These are phyloP conservation scores for Oligia strigilis DNA, from an alignment of 2,888 invertebrate species.

Conservation along the genomic window DNA sequence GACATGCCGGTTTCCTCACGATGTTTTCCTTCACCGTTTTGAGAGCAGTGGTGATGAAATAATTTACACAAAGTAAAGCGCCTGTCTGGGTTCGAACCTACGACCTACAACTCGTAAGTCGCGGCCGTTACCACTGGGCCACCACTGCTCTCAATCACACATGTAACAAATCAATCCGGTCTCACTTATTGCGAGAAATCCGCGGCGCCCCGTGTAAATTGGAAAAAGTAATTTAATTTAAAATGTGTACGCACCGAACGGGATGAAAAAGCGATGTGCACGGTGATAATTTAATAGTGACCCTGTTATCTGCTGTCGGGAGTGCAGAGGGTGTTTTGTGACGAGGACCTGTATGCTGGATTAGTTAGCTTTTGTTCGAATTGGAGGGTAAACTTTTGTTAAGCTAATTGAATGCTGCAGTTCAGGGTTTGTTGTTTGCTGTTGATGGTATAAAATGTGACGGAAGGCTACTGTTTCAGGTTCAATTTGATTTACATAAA, in stretches of 20 bases:
- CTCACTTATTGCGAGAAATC: conserved; percentile 68
- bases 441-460: neutral
- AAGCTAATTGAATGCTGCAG: conserved; percentile 31
- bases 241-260: conserved; percentile 71
- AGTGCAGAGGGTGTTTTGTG: conserved; percentile 33
- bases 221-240: conserved; percentile 80
- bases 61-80: no score
- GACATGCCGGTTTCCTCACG: no score
- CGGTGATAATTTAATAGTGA: conserved; percentile 70
- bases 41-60: no score
- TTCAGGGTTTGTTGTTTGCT: neutral
- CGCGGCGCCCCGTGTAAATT: conserved; percentile 72
- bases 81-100: no score
- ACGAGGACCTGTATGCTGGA: conserved; percentile 31
- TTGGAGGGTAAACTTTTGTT: conserved; percentile 45
- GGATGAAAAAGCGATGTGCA: conserved; percentile 62
- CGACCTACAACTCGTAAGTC: no score
- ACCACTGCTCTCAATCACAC: no score
- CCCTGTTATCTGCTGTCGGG: conserved; percentile 51
- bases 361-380: conserved; percentile 36
- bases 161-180: conserved; percentile 73
- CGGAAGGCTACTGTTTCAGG: neutral
- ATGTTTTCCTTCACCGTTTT: no score
- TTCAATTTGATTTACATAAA: conserved; percentile 3
- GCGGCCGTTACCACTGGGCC: no score